Evolutionary conservation across 2,888 invertebrate genomes (phyloP).

Genomic region (Drosophila algonquin): DNA sequence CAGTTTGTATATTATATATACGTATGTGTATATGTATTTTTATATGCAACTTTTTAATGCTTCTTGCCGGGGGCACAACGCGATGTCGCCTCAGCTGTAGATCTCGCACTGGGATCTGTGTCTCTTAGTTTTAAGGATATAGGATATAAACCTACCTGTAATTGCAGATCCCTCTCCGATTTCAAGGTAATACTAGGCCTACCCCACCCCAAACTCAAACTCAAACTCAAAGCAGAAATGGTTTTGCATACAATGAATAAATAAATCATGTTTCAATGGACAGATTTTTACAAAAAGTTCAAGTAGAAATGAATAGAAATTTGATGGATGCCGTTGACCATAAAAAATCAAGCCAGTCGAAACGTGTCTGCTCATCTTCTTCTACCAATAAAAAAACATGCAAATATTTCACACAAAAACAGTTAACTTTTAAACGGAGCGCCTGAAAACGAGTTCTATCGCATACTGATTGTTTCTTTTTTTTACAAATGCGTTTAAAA

Average conservation of each 20-base stretch:
- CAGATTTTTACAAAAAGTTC: slow-evolving; percentile 1
- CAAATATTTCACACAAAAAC: slow-evolving; percentile 65
- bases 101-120: no score
- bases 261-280: slow-evolving; percentile 47
- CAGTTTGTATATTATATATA: slow-evolving; percentile 15
- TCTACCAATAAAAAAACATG: slow-evolving; percentile 15
- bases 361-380: slow-evolving; percentile 36
- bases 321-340: not conserved
- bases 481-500: slow-evolving; percentile 56
- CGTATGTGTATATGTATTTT: slow-evolving; percentile 7
- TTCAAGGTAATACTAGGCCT: not conserved
- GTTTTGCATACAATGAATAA: slow-evolving; percentile 51
- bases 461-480: slow-evolving; percentile 46
- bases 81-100: not conserved
- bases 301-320: not conserved
- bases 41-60: slow-evolving; percentile 51
- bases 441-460: slow-evolving; percentile 68
- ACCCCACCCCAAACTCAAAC: no score
- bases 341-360: not conserved
- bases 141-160: not conserved
- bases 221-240: slow-evolving; percentile 50
- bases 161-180: not conserved
- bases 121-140: slow-evolving; percentile 31
- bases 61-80: slow-evolving; percentile 35
- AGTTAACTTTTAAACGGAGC: slow-evolving; percentile 64